These are phyloP conservation scores for Clarias magur DNA, from an alignment of 2,113 vertebrate species.

Conservation along the genomic window DNA sequence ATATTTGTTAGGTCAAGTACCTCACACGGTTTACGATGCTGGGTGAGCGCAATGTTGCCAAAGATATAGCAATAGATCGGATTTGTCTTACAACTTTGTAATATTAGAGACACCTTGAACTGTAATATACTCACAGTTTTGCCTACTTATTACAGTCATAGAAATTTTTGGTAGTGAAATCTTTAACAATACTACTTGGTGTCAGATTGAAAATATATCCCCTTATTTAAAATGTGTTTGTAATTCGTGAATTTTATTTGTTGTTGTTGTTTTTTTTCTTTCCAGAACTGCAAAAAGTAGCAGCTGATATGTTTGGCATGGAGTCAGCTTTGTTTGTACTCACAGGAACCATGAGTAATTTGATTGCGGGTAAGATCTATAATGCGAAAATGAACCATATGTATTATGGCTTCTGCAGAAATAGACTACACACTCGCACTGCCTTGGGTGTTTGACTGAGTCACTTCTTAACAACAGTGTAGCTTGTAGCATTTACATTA, in stretches of 20 bases:
- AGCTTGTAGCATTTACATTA: not conserved
- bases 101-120: not conserved
- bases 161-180: no score
- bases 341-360: constrained; percentile 81
- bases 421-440: not conserved
- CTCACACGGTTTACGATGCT: not conserved
- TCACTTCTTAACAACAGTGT: not conserved
- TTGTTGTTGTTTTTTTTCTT: not conserved
- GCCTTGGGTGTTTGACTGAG: not conserved
- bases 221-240: not conserved
- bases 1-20: not conserved
- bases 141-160: not conserved
- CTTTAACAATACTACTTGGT: not conserved
- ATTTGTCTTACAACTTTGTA: not conserved
- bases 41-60: not conserved
- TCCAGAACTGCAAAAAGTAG: constrained; percentile 77
- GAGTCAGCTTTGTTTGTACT: constrained; percentile 79
- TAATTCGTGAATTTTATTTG: not conserved
- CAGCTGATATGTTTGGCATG: constrained; percentile 73
- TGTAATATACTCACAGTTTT: not conserved
- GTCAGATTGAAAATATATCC: not conserved
- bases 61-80: not conserved
- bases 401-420: not conserved
- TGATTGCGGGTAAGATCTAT: constrained; percentile 76
- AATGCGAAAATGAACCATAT: not conserved